Evolutionary conservation across 2,797 vertebrate species (phyloP).

Genomic region (Manis javanica): DNA sequence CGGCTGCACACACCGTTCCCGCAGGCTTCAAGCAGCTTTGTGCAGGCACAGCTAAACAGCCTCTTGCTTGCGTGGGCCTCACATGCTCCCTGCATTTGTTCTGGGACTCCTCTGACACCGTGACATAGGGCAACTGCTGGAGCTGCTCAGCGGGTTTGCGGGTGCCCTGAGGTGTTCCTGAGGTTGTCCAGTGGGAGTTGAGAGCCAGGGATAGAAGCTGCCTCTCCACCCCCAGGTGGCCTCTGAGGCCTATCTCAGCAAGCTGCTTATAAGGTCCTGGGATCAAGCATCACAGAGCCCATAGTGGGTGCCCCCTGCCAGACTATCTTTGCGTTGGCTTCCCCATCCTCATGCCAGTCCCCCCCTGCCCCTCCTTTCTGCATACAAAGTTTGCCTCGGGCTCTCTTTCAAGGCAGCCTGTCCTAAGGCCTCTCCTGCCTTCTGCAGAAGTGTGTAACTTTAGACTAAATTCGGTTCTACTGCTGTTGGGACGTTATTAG

Average conservation of each 20-base stretch:
- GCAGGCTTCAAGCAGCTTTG: not conserved
- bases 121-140: rapidly evolving
- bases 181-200: not conserved
- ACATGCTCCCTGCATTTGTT: not conserved
- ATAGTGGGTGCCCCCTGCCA: no score
- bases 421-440: not conserved
- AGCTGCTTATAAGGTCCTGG: not conserved
- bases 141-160: not conserved
- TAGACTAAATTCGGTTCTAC: constrained; percentile 67
- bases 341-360: not conserved
- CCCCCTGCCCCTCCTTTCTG: not conserved
- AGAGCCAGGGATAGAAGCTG: not conserved
- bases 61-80: rapidly evolving
- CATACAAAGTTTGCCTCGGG: not conserved
- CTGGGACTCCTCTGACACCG: not conserved
- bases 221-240: not conserved
- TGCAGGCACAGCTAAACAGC: rapidly evolving
- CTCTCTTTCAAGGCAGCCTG: not conserved
- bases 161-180: not conserved
- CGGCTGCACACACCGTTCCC: rapidly evolving
- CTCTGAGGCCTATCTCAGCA: not conserved
- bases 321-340: not conserved
- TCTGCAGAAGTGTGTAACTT: constrained; percentile 9
- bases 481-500: constrained; percentile 53
- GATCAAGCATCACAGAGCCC: not conserved